Evolutionary conservation across 2,888 invertebrate species (phyloP).

Genomic region (Amphipyra tragopoginis): DNA sequence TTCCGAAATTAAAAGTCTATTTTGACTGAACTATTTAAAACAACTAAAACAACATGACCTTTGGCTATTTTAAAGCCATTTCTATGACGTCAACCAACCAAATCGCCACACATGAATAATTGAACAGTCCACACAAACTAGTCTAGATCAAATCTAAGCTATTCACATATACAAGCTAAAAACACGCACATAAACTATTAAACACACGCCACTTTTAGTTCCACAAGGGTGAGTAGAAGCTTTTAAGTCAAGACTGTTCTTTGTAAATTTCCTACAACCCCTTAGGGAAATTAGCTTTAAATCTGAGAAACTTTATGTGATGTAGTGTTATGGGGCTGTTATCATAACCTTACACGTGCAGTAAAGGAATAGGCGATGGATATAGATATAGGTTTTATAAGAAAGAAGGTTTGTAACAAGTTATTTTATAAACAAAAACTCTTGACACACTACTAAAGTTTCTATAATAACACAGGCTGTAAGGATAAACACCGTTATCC

Average conservation of each 20-base stretch:
- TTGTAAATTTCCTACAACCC: conserved; percentile 42
- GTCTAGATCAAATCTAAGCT: background rate
- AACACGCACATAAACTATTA: too few species aligned
- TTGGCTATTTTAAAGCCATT: conserved; percentile 9
- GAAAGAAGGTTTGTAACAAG: background rate
- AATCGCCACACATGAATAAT: conserved; percentile 24
- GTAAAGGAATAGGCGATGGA: background rate
- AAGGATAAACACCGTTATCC: too few species aligned
- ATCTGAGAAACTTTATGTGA: conserved; percentile 35
- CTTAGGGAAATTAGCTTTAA: conserved; percentile 54
- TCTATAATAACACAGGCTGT: too few species aligned
- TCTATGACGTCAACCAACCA: background rate
- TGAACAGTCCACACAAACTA: conserved; percentile 1
- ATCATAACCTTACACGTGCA: conserved; percentile 25
- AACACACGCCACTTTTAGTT: background rate
- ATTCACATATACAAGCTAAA: background rate
- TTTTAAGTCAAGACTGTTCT: conserved; percentile 38
- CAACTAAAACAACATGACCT: conserved; percentile 5
- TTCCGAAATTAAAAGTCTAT: too few species aligned
- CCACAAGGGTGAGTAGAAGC: conserved; percentile 14
- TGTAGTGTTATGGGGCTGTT: conserved; percentile 28
- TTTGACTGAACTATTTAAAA: background rate
- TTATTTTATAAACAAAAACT: too few species aligned
- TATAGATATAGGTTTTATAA: conserved; percentile 1
- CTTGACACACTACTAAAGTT: too few species aligned